These are phyloP conservation scores for Cheilosia scutellata DNA, from an alignment of 2,888 invertebrate genomes.

Conservation along the genomic window DNA sequence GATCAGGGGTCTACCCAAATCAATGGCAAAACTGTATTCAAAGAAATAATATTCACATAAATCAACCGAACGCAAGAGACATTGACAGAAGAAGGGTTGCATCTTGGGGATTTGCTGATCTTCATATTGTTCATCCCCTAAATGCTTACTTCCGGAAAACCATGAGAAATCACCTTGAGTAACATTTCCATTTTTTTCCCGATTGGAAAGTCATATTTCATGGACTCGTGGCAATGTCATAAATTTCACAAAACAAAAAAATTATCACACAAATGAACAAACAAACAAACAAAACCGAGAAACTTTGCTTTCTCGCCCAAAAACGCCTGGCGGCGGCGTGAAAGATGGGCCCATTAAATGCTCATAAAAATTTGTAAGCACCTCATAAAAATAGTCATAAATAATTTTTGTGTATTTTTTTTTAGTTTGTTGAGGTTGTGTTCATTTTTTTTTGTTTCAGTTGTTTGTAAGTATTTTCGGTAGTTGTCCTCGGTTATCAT, in stretches of 20 bases:
- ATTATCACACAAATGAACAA: conserved; percentile 48
- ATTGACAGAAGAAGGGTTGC: conserved; percentile 23
- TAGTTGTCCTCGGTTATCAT: conserved; percentile 76
- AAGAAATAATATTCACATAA: conserved; percentile 42
- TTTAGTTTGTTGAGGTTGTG: conserved; percentile 29
- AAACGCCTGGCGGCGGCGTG: conserved; percentile 72
- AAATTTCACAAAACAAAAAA: conserved; percentile 62
- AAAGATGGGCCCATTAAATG: conserved; percentile 83
- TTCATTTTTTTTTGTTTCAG: conserved; percentile 68
- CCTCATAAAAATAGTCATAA: conserved; percentile 85
- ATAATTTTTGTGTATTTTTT: conserved; percentile 79
- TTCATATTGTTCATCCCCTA: conserved; percentile 58
- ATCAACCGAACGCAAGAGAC: conserved; percentile 57
- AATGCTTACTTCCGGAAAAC: conserved; percentile 37
- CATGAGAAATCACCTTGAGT: conserved; percentile 74
- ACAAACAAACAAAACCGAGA: conserved; percentile 55
- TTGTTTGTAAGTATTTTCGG: conserved; percentile 70
- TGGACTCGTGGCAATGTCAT: conserved; percentile 74
- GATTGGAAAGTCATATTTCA: conserved; percentile 62
- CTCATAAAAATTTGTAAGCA: conserved; percentile 85
- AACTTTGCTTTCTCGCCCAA: conserved; percentile 60
- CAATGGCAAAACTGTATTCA: conserved; percentile 32
- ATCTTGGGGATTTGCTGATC: conserved; percentile 61
- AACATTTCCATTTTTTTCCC: conserved; percentile 54
- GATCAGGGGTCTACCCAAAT: conserved; percentile 38